Evolutionary conservation across 2,113 vertebrate genomes (phyloP).

Genomic region (Ammodytes dubius): DNA sequence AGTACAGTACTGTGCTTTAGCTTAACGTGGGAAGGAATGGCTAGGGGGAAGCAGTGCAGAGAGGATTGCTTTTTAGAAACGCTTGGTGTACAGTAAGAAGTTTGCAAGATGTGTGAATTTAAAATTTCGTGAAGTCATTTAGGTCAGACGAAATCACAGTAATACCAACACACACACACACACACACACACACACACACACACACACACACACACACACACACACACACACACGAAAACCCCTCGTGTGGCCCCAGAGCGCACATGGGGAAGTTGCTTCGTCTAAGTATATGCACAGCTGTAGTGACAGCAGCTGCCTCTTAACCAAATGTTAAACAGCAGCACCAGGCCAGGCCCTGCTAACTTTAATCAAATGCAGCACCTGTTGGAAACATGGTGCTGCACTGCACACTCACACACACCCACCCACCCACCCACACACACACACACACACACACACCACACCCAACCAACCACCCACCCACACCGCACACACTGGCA

Average conservation of each 20-base stretch:
- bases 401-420: conserved; percentile 4
- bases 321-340: conserved; percentile 74
- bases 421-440: conserved; percentile 20
- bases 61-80: not conserved
- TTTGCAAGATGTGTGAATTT: not conserved
- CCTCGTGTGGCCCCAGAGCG: conserved; percentile 39
- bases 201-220: not conserved
- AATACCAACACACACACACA: conserved; percentile 20
- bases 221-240: conserved; percentile 12
- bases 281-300: conserved; percentile 72
- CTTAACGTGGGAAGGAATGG: conserved; percentile 10
- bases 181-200: not conserved
- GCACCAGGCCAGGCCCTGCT: conserved; percentile 56
- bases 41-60: not conserved
- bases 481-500: conserved; percentile 7
- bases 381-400: conserved; percentile 73
- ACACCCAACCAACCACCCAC: conserved; percentile 10
- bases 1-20: conserved; percentile 19
- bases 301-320: conserved; percentile 74
- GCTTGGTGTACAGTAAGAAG: not conserved
- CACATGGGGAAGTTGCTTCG: conserved; percentile 50
- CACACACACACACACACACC: conserved; percentile 25
- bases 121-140: not conserved
- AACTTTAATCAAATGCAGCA: conserved; percentile 75
- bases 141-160: conserved; percentile 10